These are phyloP conservation scores for Brachyalestes nurse DNA, from an alignment of 2,797 vertebrate species.

Conservation along the genomic window DNA sequence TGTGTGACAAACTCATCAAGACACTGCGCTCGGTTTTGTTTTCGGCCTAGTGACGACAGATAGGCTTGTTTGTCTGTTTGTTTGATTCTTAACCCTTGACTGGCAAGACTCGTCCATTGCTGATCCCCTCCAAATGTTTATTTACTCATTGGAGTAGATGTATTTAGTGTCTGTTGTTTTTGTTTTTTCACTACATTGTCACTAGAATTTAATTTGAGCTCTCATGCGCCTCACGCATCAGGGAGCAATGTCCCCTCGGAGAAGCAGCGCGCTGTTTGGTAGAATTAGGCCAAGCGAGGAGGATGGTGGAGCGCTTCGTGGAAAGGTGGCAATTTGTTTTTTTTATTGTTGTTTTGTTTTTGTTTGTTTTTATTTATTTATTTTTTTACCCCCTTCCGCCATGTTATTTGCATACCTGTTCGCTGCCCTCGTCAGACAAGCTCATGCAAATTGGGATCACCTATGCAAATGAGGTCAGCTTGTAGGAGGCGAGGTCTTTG, in stretches of 20 bases:
- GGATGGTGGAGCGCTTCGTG: slow-evolving; percentile 23
- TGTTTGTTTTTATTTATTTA: slow-evolving; percentile 47
- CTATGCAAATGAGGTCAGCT: slow-evolving; percentile 54
- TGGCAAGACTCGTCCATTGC: background rate
- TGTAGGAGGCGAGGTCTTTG: slow-evolving; percentile 45
- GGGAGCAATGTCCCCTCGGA: slow-evolving; percentile 37
- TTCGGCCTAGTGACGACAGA: slow-evolving; percentile 13
- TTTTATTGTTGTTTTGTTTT: background rate
- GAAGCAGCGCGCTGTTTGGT: slow-evolving; percentile 38
- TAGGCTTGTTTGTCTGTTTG: slow-evolving; percentile 4
- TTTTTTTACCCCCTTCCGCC: slow-evolving; percentile 42
- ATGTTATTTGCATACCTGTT: slow-evolving; percentile 56
- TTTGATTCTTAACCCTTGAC: background rate
- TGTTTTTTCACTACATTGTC: slow-evolving; percentile 47
- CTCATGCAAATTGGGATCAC: slow-evolving; percentile 54
- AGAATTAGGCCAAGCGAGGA: slow-evolving; percentile 40
- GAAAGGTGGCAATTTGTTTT: slow-evolving; percentile 47
- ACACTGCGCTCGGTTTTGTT: slow-evolving; percentile 15
- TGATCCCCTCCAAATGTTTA: slow-evolving; percentile 26
- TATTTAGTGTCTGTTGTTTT: slow-evolving; percentile 21
- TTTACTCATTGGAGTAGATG: background rate
- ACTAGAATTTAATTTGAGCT: slow-evolving; percentile 56
- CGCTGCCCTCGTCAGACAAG: slow-evolving; percentile 50
- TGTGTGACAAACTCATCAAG: slow-evolving; percentile 45
- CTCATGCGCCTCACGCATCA: slow-evolving; percentile 43